Conservation (phyloP, 2,888 invertebrate genomes). For the Nasonovia ribisnigri region DNA sequence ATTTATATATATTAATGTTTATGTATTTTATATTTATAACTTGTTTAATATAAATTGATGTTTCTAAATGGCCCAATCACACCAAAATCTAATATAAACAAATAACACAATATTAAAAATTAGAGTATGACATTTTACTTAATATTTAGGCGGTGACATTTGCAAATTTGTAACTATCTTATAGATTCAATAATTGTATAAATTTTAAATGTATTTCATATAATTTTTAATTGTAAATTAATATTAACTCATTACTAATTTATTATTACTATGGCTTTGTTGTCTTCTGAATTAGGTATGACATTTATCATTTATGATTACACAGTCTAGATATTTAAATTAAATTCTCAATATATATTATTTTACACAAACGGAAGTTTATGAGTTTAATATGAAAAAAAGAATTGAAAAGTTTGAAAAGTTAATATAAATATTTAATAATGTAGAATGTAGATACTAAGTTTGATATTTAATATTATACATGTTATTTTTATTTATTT, state of each 20-base stretch:
- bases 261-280: background rate
- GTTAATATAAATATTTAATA: background rate
- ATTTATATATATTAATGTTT: background rate
- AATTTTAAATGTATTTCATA: background rate
- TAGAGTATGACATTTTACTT: background rate
- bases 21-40: background rate
- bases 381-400: background rate
- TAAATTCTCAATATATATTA: background rate
- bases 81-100: background rate
- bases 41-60: background rate
- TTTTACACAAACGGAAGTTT: background rate
- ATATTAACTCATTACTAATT: background rate
- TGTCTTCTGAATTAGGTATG: background rate
- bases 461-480: background rate
- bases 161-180: background rate
- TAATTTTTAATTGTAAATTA: background rate
- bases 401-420: background rate
- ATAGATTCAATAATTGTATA: background rate
- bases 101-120: background rate
- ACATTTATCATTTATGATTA: background rate
- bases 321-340: background rate
- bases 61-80: background rate
- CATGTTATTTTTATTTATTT: background rate
- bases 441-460: background rate
- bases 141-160: background rate